A percentile compares a stretch with the other conserved stretches of the same genome.
phyloP scores from a whole-genome alignment of 2,888 invertebrate genomes.

The Pristionchus japonicus region DNA sequence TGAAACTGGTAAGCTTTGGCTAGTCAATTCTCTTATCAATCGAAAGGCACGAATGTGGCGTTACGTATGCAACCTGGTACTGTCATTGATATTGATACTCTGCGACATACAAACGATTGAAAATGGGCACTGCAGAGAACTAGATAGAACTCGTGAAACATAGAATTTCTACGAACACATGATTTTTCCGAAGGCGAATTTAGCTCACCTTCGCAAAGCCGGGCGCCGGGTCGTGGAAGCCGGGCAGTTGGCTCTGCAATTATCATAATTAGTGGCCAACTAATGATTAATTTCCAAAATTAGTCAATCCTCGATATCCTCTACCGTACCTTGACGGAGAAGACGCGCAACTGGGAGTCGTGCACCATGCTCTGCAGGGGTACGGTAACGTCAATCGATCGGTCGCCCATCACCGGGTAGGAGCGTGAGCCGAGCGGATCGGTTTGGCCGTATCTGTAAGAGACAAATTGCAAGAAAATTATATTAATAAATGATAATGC shows the following conservation, averaged over 20 bases:
- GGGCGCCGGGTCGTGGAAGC: constrained; percentile 93
- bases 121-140: no score
- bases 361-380: constrained; percentile 93
- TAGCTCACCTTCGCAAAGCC: constrained; percentile 87
- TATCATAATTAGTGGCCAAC: not conserved
- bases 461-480: no score
- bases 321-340: constrained; percentile 64
- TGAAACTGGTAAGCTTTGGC: no score
- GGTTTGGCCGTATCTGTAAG: constrained; percentile 62
- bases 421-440: constrained; percentile 55
- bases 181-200: not conserved
- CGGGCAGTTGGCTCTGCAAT: constrained; percentile 90
- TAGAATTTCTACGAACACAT: no score
- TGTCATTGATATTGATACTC: no score
- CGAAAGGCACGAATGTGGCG: no score
- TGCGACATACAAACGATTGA: no score
- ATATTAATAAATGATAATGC: no score
- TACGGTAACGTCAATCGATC: constrained; percentile 86
- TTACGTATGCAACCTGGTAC: no score
- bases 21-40: no score
- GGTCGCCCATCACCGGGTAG: constrained; percentile 70
- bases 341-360: constrained; percentile 84
- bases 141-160: no score
- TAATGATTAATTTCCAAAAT: not conserved
- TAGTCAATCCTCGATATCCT: not conserved